Evolutionary conservation across 2,888 invertebrate genomes (phyloP).

Genomic region (Caenorhabditis zanzibari): DNA sequence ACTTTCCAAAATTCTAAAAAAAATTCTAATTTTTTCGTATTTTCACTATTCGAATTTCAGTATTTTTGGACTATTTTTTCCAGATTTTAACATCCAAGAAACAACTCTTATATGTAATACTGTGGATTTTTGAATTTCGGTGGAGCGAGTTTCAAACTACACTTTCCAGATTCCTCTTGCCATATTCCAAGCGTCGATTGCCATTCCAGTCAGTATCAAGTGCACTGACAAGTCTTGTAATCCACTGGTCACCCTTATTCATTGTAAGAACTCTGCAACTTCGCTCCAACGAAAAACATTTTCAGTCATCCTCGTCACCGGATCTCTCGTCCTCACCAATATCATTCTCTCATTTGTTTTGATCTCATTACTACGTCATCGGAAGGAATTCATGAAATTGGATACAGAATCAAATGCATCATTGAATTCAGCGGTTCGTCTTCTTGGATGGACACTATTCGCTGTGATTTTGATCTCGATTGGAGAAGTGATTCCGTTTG

Average conservation of each 20-base stretch:
- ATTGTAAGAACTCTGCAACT: slow-evolving; percentile 11
- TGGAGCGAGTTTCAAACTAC: too few species aligned
- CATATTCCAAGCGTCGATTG: slow-evolving; percentile 27
- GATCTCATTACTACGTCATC: slow-evolving; percentile 24
- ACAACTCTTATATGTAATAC: too few species aligned
- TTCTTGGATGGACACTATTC: slow-evolving; percentile 30
- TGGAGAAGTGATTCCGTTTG: slow-evolving; percentile 31
- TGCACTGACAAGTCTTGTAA: slow-evolving; percentile 25
- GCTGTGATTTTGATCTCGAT: slow-evolving; percentile 6
- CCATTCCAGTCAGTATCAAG: slow-evolving; percentile 15
- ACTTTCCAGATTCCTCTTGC: slow-evolving; percentile 51
- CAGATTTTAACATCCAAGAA: too few species aligned
- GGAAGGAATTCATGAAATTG: slow-evolving; percentile 15
- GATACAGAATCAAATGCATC: slow-evolving; percentile 38
- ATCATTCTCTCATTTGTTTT: slow-evolving; percentile 23
- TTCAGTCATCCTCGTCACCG: slow-evolving; percentile 37
- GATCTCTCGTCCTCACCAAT: slow-evolving; percentile 27
- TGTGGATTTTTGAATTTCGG: too few species aligned
- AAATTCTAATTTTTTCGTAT: too few species aligned
- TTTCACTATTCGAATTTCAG: too few species aligned
- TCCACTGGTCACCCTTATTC: slow-evolving; percentile 25
- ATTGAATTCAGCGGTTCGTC: slow-evolving; percentile 24
- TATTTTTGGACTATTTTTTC: too few species aligned
- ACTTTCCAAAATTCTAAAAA: too few species aligned
- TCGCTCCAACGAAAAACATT: not conserved